A percentile compares a stretch with the other conserved stretches of the same genome.
These are phyloP conservation scores for Lepidocolaptes lacrymiger DNA, from an alignment of 2,797 vertebrate species.

Conservation along the genomic window DNA sequence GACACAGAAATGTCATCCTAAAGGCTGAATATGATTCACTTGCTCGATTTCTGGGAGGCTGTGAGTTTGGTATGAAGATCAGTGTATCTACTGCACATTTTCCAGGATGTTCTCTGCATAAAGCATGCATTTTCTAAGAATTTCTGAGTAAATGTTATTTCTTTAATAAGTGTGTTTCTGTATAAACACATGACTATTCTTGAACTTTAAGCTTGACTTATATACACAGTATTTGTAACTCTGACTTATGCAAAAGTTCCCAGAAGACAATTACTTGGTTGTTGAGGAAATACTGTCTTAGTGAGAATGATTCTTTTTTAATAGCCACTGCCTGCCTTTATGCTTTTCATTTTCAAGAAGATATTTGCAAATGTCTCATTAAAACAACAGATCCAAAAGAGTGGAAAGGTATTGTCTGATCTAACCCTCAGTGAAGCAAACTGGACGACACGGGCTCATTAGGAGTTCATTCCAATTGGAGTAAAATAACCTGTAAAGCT, in stretches of 20 bases:
- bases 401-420: background rate
- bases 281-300: background rate
- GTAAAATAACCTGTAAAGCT: background rate
- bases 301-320: background rate
- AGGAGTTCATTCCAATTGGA: background rate
- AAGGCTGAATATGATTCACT: background rate
- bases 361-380: background rate
- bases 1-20: background rate
- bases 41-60: background rate
- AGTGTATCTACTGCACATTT: background rate
- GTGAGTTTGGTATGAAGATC: background rate
- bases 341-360: background rate
- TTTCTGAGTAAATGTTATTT: background rate
- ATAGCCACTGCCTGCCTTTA: background rate
- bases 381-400: background rate
- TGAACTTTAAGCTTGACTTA: background rate
- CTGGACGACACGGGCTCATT: background rate
- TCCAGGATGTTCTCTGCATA: background rate
- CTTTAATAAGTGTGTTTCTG: background rate
- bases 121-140: background rate
- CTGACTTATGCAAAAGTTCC: background rate
- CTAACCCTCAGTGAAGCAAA: background rate
- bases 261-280: background rate
- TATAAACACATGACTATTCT: background rate
- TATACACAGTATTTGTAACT: background rate